A percentile compares a stretch with the other conserved stretches of the same genome.
phyloP scores from a whole-genome alignment of 35 echinoderm and acorn worm genomes.

The Eucidaris tribuloides region DNA sequence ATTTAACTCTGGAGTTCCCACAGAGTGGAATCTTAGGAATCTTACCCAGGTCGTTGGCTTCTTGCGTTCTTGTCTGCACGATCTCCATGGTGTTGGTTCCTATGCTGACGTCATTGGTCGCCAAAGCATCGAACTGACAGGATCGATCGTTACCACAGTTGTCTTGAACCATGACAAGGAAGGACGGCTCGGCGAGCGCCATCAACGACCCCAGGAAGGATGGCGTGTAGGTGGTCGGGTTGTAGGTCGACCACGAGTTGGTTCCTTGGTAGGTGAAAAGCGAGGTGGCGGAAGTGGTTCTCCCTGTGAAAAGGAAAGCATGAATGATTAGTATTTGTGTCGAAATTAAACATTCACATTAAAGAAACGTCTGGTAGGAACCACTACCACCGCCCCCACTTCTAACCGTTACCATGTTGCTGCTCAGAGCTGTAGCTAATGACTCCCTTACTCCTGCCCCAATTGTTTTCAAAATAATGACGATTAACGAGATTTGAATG shows the following conservation, averaged over 20 bases:
- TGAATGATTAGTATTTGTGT: no score
- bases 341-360: no score
- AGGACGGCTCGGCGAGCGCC: not conserved
- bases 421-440: no score
- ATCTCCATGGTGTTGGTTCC: slow-evolving; percentile 64
- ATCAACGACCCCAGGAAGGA: slow-evolving; percentile 47
- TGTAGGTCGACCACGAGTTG: slow-evolving; percentile 35
- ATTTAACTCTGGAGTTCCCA: no score
- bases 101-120: slow-evolving; percentile 40
- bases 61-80: not conserved
- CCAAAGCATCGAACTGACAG: slow-evolving; percentile 73
- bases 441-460: no score
- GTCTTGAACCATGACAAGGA: not conserved
- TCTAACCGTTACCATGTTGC: no score
- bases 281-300: slow-evolving; percentile 5
- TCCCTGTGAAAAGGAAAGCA: slow-evolving; percentile 47
- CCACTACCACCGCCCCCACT: no score
- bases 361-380: no score
- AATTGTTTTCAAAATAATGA: no score
- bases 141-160: slow-evolving; percentile 32
- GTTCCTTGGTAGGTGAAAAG: slow-evolving; percentile 52
- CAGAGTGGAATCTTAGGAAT: no score
- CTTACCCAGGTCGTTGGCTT: not conserved
- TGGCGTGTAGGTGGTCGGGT: slow-evolving; percentile 46
- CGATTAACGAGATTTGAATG: no score